A percentile compares a stretch with the other conserved stretches of the same genome.
Conservation (phyloP, 1,140 invertebrate species). For the Neelides sp. region DNA sequence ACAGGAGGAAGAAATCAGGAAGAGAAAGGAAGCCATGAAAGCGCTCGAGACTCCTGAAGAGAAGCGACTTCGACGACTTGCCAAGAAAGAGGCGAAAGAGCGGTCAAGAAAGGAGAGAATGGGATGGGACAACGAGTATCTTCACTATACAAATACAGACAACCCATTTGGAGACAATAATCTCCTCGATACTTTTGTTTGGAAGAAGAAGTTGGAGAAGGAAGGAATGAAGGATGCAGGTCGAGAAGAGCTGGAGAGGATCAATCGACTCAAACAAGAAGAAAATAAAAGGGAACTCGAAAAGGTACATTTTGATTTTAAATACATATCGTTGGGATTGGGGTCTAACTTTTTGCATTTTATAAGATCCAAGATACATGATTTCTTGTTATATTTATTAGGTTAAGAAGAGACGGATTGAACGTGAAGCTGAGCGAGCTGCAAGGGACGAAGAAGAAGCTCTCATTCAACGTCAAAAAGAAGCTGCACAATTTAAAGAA, state of each 20-base stretch:
- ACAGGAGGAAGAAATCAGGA: conserved; percentile 50
- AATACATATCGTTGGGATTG: conserved; percentile 6
- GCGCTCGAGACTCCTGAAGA: conserved; percentile 89
- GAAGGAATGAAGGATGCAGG: conserved; percentile 73
- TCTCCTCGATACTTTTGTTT: conserved; percentile 84
- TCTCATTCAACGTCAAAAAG: conserved; percentile 75
- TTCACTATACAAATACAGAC: conserved; percentile 92
- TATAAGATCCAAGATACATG: neutral
- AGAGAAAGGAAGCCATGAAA: conserved; percentile 71
- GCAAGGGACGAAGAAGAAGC: conserved; percentile 81
- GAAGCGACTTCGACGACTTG: conserved; percentile 69
- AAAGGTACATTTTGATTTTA: conserved; percentile 44
- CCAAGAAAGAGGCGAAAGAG: conserved; percentile 87
- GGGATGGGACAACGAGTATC: conserved; percentile 92
- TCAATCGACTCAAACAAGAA: conserved; percentile 73
- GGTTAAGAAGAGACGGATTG: conserved; percentile 77
- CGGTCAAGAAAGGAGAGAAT: conserved; percentile 71
- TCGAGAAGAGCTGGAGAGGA: conserved; percentile 67
- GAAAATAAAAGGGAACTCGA: conserved; percentile 80
- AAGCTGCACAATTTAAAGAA: conserved; percentile 84
- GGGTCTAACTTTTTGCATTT: neutral
- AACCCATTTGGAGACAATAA: conserved; percentile 98
- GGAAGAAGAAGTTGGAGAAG: conserved; percentile 91
- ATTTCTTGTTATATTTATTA: conserved; percentile 29
- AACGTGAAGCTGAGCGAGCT: conserved; percentile 79